Conservation (phyloP, 2,113 vertebrate genomes). For the Athene noctua region DNA sequence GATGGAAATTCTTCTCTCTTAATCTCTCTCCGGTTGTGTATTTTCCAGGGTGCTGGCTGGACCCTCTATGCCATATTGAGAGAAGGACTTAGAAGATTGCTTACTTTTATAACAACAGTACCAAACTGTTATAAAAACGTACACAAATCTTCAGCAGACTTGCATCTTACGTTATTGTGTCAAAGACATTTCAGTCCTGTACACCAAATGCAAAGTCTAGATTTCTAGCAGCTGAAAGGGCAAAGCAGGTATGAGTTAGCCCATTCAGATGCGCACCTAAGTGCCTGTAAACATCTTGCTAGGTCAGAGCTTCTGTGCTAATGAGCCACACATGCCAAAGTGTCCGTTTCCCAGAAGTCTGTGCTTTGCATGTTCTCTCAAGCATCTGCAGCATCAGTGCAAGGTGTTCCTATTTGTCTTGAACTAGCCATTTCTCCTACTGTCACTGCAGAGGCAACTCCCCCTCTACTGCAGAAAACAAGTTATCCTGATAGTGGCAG, state of each 20-base stretch:
- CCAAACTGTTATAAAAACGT: not conserved
- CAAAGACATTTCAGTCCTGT: not conserved
- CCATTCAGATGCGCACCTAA: not conserved
- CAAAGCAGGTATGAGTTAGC: not conserved
- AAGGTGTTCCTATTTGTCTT: not conserved
- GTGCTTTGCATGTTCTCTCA: not conserved
- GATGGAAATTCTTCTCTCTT: not conserved
- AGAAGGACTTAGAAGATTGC: not conserved
- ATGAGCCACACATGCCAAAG: not conserved
- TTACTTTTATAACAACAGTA: not conserved
- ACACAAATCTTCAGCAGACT: not conserved
- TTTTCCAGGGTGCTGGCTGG: not conserved
- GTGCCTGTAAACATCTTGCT: not conserved
- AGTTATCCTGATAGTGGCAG: not conserved
- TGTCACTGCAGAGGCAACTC: not conserved
- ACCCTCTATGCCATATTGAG: not conserved
- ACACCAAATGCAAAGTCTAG: not conserved
- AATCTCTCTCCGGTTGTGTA: not conserved
- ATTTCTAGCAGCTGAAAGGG: not conserved
- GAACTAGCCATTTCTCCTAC: not conserved
- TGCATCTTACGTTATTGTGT: not conserved
- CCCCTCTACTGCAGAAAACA: not conserved
- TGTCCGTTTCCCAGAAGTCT: not conserved
- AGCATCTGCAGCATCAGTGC: not conserved
- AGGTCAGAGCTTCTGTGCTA: not conserved